Evolutionary conservation across 2,113 vertebrate species (phyloP).

Genomic region (Chiloscyllium plagiosum): DNA sequence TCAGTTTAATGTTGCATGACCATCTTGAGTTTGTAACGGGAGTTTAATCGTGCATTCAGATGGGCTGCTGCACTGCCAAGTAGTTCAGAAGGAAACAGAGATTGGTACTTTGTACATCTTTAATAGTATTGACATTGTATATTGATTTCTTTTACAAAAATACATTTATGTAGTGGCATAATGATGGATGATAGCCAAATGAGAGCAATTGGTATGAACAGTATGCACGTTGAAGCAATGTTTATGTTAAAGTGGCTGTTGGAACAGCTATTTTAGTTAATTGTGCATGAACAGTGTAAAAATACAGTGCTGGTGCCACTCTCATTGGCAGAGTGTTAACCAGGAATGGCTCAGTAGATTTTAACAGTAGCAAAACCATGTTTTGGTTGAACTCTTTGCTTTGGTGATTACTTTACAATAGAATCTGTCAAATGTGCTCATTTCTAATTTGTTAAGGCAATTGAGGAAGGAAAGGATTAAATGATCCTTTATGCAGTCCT

Average conservation of each 20-base stretch:
- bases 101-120: neutral
- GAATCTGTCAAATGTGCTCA: neutral
- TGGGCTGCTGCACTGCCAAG: neutral
- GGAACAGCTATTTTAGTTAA: neutral
- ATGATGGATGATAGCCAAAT: neutral
- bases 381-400: neutral
- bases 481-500: neutral
- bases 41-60: neutral
- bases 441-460: neutral
- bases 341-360: neutral
- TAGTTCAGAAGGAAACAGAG: neutral
- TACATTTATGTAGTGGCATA: neutral
- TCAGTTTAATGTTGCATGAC: neutral
- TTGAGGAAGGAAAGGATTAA: neutral
- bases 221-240: neutral
- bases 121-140: neutral
- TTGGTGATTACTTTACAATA: neutral
- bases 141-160: slow-evolving; percentile 6
- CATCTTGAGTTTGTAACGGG: neutral
- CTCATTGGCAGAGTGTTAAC: neutral
- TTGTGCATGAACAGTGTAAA: neutral
- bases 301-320: neutral
- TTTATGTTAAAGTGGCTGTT: neutral
- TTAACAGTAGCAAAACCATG: neutral
- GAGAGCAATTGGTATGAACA: neutral